Evolutionary conservation across 2,888 invertebrate genomes (phyloP), one percentile per base, ranked within the genome.

Genomic region (Ichneumon xanthorius): DNA sequence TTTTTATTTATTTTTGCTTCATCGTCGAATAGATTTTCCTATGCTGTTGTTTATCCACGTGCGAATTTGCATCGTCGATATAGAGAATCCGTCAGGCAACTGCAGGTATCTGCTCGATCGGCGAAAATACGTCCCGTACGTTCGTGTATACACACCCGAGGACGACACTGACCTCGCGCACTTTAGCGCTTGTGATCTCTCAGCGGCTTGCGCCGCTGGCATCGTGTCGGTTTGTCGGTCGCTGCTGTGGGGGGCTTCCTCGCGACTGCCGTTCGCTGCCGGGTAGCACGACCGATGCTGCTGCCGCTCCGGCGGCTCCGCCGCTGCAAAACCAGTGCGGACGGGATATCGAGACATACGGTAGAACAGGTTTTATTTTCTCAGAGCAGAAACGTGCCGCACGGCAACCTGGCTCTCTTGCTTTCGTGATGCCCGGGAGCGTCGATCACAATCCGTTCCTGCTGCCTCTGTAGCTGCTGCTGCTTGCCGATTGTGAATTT

Each of bases 91-190:
- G 58, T 11, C 58, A 4, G 22, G 26, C 26, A 55, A 11, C 9
- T 16, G 55, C 37, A 19, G 65, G 65, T 6, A 67, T 40, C 65
- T 40, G 40, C 22, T 40, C 65, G 65, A 40, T 19, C 37, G 19
- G 40, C 19, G 65, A 67, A 11, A 7, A 19, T 7, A n/a, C 9
- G 26, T 30, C 30, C 33, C 30, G 40, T n/a, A 37, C 68, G 26
- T 33, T n/a, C 33, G 45, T 48, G 70, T 61, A 55, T 40, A 48
- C 5, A 33, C 61, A 33, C 5, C 73, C 45, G 80, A 30, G 81
- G 80, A 45, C 85, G 87, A 86, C 87, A 87, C 88, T 88, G 88
- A 88, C 87, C 88, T 88, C 86, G 85, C 87, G 86, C 86, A 87
- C 87, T 85, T 87, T 83, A 77, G 82, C 80, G 40, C 40, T 67